These are phyloP conservation scores for pig (Sus scrofa) DNA, from an alignment of 2,113 vertebrate species.

Conservation along the genomic window DNA sequence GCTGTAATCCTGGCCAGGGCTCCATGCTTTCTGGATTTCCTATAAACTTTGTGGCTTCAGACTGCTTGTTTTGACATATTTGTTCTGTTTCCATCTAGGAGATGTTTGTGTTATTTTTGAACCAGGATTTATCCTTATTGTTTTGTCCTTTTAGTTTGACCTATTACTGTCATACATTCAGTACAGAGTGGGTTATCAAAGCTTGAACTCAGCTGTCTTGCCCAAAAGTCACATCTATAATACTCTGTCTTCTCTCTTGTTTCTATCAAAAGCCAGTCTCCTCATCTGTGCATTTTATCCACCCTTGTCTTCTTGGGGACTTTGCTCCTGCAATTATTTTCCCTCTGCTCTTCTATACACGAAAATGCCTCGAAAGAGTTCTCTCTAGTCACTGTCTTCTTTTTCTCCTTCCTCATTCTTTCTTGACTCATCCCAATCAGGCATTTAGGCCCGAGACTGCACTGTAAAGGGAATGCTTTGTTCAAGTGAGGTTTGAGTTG, in stretches of 20 bases:
- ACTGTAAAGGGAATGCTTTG: neutral
- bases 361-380: neutral
- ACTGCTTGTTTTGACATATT: neutral
- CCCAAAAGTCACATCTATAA: neutral
- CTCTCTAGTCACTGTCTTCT: neutral
- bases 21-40: neutral
- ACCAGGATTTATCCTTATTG: neutral
- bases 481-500: neutral
- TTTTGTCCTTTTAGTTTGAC: neutral
- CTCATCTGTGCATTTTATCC: neutral
- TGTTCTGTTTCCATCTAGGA: conserved; percentile 2
- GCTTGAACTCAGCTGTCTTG: neutral
- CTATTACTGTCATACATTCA: neutral
- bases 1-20: neutral
- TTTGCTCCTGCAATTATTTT: neutral
- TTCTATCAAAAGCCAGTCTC: neutral
- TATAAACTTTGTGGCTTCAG: conserved; percentile 20
- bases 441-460: neutral
- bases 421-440: neutral
- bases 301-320: neutral
- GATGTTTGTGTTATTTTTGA: neutral
- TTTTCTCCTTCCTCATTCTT: neutral
- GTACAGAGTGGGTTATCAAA: neutral
- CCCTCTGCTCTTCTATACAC: neutral
- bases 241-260: neutral